Evolutionary conservation across 2,797 vertebrate species (phyloP).

Genomic region (Somateria mollissima): DNA sequence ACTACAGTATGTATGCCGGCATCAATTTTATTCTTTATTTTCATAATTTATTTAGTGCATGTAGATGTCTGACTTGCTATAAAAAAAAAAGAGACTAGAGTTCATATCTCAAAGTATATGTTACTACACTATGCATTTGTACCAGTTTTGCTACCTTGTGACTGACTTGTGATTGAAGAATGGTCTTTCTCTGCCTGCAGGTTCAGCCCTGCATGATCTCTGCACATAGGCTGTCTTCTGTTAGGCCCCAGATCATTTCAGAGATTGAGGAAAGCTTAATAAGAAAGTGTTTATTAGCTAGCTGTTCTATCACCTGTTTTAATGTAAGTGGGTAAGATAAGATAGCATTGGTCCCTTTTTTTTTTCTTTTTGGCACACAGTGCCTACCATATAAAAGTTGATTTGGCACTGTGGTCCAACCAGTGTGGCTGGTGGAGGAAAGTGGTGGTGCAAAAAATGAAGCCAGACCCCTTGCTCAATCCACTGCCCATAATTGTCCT

Average conservation of each 20-base stretch:
- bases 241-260: background rate
- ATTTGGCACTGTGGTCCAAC: background rate
- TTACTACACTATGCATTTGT: background rate
- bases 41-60: background rate
- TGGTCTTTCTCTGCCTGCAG: background rate
- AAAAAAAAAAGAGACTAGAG: background rate
- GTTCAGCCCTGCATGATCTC: background rate
- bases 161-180: background rate
- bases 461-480: accelerated
- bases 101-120: background rate
- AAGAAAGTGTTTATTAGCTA: background rate
- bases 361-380: background rate
- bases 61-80: background rate
- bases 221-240: background rate
- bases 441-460: background rate
- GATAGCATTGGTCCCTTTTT: background rate
- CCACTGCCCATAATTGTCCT: background rate
- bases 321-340: background rate
- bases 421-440: background rate
- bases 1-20: background rate
- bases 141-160: background rate
- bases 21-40: background rate
- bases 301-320: background rate
- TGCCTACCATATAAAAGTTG: background rate
- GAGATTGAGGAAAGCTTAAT: background rate